Evolutionary conservation across 2,113 vertebrate species (phyloP).

Genomic region (Micronycteris hirsuta): DNA sequence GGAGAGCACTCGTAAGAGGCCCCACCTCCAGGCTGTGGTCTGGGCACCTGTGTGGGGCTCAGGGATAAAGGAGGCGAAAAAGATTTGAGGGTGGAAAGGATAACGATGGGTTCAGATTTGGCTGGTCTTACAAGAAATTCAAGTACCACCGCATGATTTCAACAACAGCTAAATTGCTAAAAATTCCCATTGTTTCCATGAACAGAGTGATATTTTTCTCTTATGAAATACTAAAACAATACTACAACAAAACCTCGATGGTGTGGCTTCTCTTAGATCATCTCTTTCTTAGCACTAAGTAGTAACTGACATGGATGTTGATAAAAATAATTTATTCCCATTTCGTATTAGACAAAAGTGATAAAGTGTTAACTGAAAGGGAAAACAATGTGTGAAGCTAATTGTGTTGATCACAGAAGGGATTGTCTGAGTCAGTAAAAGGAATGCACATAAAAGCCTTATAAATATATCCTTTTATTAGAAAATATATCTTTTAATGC

Average conservation of each 20-base stretch:
- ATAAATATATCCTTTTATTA: background rate
- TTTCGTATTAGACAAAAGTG: background rate
- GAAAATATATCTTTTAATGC: background rate
- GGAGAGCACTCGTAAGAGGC: background rate
- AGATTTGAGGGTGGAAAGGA: background rate
- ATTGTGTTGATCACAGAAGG: background rate
- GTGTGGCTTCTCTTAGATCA: background rate
- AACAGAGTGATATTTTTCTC: background rate
- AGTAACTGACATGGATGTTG: background rate
- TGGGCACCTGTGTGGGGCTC: background rate
- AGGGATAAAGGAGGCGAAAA: background rate
- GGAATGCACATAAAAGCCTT: background rate
- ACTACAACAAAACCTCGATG: background rate
- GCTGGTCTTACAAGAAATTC: background rate
- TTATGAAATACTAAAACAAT: background rate
- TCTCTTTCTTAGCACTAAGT: background rate
- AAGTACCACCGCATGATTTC: background rate
- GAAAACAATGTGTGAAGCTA: background rate
- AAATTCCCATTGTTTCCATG: background rate
- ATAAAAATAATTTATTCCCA: background rate
- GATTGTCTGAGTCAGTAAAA: background rate
- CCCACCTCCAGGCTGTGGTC: background rate
- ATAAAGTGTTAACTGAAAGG: background rate
- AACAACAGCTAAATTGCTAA: background rate
- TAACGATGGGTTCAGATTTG: background rate